Percentiles rank a stretch among this genome's conserved stretches.
Evolutionary conservation across 1,140 invertebrate genomes (phyloP).

Genomic region (Drosophila pruinosa): DNA sequence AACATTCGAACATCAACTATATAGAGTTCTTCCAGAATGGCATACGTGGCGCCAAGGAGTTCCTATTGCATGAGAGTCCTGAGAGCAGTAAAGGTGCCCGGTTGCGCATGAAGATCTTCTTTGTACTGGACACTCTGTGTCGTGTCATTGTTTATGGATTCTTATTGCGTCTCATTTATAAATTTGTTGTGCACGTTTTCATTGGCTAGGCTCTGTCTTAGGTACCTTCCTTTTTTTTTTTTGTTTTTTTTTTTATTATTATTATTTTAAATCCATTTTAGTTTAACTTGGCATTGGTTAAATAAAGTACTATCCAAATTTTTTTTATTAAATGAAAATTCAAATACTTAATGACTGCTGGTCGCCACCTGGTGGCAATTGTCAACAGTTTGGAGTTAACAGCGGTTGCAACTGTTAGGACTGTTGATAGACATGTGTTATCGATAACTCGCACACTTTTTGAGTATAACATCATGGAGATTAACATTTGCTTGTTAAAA

Average conservation of each 20-base stretch:
- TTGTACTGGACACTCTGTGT: constrained; percentile 48
- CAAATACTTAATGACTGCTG: neutral
- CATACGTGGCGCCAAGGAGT: constrained; percentile 85
- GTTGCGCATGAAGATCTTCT: constrained; percentile 59
- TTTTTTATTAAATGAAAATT: neutral
- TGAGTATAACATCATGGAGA: constrained; percentile 28
- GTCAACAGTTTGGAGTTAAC: neutral
- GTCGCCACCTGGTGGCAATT: constrained; percentile 14
- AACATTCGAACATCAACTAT: constrained; percentile 83
- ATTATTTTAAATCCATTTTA: neutral
- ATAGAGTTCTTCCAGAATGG: constrained; percentile 84
- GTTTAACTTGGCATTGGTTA: constrained; percentile 21
- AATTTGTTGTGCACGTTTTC: constrained; percentile 19
- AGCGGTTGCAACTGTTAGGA: neutral
- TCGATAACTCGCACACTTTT: constrained; percentile 34
- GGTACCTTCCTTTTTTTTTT: constrained; percentile 1
- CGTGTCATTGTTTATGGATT: constrained; percentile 52
- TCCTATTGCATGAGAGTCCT: constrained; percentile 85
- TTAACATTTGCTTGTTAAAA: constrained; percentile 28
- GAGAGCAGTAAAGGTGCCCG: constrained; percentile 73
- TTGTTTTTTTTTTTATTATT: neutral
- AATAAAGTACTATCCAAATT: constrained; percentile 9
- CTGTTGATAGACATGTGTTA: neutral
- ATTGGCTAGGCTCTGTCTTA: constrained; percentile 14
- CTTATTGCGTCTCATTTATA: constrained; percentile 46